A percentile compares a stretch with the other conserved stretches of the same genome.
These are phyloP conservation scores for Lagopus leucura DNA, from an alignment of 2,113 vertebrate species.

Conservation along the genomic window DNA sequence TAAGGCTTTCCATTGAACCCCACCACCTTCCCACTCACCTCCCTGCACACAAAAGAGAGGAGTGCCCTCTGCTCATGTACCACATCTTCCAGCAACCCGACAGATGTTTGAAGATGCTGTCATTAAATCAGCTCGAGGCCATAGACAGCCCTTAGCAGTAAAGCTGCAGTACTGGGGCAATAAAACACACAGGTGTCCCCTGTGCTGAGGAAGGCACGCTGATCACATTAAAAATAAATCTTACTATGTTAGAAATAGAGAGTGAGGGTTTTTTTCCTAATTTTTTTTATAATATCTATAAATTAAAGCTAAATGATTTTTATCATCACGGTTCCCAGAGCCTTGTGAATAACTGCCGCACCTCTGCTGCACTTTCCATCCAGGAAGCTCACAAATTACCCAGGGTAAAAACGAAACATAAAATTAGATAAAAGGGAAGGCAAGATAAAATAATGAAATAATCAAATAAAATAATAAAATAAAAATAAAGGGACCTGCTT, in stretches of 20 bases:
- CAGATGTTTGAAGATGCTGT: background rate
- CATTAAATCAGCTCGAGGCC: background rate
- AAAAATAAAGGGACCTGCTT: no score
- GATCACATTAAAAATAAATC: background rate
- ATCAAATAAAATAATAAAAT: no score
- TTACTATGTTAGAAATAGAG: background rate
- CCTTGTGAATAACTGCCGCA: rapidly evolving
- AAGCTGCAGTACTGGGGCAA: background rate
- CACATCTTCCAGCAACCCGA: background rate
- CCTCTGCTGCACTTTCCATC: background rate
- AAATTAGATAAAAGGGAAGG: no score
- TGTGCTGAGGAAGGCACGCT: rapidly evolving
- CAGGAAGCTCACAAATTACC: background rate
- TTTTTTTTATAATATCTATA: background rate
- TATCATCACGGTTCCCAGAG: background rate
- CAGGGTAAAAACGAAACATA: background rate
- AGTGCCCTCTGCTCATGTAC: background rate
- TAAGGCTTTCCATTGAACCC: background rate
- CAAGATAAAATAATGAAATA: no score
- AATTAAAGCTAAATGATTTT: constrained; percentile 22
- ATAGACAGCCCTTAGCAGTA: background rate
- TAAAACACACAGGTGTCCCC: background rate
- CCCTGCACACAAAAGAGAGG: background rate
- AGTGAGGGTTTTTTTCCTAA: rapidly evolving
- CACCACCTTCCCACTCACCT: background rate